Percentiles rank a stretch among this genome's conserved stretches.
Conservation (phyloP, 2,113 vertebrate genomes). For the Saguinus midas region DNA sequence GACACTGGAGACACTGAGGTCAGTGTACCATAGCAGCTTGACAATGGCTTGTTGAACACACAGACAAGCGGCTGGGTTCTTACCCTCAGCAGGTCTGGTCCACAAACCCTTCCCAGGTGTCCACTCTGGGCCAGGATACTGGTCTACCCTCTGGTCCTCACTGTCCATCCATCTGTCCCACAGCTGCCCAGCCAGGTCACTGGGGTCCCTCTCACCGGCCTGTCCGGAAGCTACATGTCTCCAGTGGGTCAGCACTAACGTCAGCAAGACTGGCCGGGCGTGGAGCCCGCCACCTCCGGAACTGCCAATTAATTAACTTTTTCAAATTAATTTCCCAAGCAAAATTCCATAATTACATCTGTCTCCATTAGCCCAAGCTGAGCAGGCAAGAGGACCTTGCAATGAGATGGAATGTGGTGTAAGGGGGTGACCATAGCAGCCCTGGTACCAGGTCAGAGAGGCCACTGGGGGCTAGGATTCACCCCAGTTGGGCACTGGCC, state of each 20-base stretch:
- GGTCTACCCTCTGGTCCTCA: neutral
- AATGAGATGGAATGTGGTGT: neutral
- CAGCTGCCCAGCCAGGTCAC: neutral
- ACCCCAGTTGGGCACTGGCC: neutral
- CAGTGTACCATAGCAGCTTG: neutral
- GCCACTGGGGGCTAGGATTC: neutral
- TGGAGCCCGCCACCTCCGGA: slow-evolving; percentile 67
- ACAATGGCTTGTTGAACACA: neutral
- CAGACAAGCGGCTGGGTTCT: neutral
- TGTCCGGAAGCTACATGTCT: slow-evolving; percentile 13
- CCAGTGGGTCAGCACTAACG: slow-evolving; percentile 50
- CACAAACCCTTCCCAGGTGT: neutral
- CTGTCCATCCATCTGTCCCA: neutral
- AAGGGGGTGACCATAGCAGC: neutral
- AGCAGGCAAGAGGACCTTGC: slow-evolving; percentile 32
- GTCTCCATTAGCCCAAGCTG: slow-evolving; percentile 44
- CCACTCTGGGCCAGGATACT: neutral
- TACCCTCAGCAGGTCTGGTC: neutral
- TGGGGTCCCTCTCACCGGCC: neutral
- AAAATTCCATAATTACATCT: slow-evolving; percentile 78
- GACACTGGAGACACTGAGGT: neutral
- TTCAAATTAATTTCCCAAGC: slow-evolving; percentile 78
- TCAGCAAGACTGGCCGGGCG: slow-evolving; percentile 51
- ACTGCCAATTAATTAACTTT: slow-evolving; percentile 79
- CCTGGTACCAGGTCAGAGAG: neutral